Evolutionary conservation across 2,113 vertebrate genomes (phyloP), one percentile per base, ranked within the genome.

Genomic region (Callionymus lyra): DNA sequence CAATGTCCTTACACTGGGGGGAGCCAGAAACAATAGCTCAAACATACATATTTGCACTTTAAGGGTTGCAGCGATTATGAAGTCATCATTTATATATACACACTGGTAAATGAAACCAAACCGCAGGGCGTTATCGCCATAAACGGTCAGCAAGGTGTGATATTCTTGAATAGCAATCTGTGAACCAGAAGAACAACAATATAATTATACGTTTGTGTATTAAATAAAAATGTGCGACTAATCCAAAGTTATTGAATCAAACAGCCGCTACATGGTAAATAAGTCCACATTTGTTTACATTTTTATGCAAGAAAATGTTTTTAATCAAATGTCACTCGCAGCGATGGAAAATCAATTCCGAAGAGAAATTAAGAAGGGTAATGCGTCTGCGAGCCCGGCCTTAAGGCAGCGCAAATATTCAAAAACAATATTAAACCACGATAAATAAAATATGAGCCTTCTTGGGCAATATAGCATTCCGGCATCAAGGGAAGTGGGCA

Each of bases 381-480:
- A 69, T 42, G 58, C 61, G 58, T 72, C 77, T 68, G 60, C 34
- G 2, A 73, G 70, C 55, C 63, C 56, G 65, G 68, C 79, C 68
- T 79, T 68, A 73, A 78, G 70, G 72, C 70, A 80, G 50, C 18
- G 54, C 76, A 80, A 82, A 82, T 79, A 82, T 82, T 72, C 77
- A 80, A 73, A 81, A 85, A 78, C 81, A 84, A 82, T 79, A 82
- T 82, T 79, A 77, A 75, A 77, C 66, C 59, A 67, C 31, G 54
- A 82, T 85, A 82, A 84, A 84, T 85, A 79, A 82, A 82, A 82
- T 82, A 85, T 82, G 77, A 85, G 66, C 63, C 71, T 73, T 80
- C 76, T 71, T 72, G 78, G 72, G 72, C 64, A 82, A 83, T 84
- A 79, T 77, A 80, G 43, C 52, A 51, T 44, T 72, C 57, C 47